phyloP scores from a whole-genome alignment of 2,888 invertebrate genomes.

The Nebria brevicollis region DNA sequence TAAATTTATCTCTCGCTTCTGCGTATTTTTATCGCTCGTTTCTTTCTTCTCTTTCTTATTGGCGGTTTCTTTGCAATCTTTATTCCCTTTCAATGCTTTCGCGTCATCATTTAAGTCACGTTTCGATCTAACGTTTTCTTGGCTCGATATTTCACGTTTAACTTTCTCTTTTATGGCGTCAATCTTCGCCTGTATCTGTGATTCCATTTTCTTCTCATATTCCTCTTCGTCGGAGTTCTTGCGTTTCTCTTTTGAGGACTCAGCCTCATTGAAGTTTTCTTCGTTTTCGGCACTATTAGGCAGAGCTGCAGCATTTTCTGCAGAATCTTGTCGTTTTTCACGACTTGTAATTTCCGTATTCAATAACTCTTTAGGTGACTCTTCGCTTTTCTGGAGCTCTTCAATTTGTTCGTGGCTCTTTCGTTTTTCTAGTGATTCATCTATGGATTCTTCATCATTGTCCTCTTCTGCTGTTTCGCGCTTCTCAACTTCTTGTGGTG shows the following conservation, averaged over 20 bases:
- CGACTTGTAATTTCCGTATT: neutral
- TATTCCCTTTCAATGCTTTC: neutral
- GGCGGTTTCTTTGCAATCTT: neutral
- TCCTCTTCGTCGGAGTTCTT: constrained; percentile 49
- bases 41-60: constrained; percentile 53
- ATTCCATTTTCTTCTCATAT: constrained; percentile 56
- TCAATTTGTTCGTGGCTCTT: constrained; percentile 44
- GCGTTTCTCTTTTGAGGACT: constrained; percentile 46
- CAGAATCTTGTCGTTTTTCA: constrained; percentile 24
- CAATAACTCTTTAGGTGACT: constrained; percentile 14
- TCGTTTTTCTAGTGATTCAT: constrained; percentile 53
- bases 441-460: constrained; percentile 46
- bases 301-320: neutral
- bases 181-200: constrained; percentile 59
- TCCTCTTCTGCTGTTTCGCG: constrained; percentile 31
- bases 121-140: neutral
- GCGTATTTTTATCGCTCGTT: constrained; percentile 53
- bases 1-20: constrained; percentile 55
- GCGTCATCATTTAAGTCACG: neutral
- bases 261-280: neutral
- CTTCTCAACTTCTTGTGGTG: constrained; percentile 19
- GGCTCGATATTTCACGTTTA: constrained; percentile 56
- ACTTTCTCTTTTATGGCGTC: constrained; percentile 61
- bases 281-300: constrained; percentile 11
- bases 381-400: constrained; percentile 4